Percentiles rank a stretch among this genome's conserved stretches.
phyloP scores from a whole-genome alignment of 2,113 vertebrate species.

The Promerops cafer region DNA sequence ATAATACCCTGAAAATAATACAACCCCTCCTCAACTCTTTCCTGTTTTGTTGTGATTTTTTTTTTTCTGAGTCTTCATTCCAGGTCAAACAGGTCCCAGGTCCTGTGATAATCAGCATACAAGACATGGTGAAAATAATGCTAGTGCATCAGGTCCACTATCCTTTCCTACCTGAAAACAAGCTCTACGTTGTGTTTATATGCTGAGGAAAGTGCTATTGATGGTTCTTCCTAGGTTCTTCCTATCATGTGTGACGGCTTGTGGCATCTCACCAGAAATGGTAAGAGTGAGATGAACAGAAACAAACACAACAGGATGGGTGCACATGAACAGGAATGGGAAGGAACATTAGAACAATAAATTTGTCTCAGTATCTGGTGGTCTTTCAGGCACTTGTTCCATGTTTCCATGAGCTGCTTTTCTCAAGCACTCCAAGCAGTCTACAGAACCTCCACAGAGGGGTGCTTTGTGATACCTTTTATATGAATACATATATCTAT shows the following conservation, averaged over 20 bases:
- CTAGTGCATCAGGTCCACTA: neutral
- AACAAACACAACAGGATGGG: neutral
- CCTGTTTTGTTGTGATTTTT: neutral
- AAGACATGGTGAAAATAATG: neutral
- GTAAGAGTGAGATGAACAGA: neutral
- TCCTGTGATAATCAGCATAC: neutral
- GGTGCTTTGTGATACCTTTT: neutral
- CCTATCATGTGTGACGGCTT: neutral
- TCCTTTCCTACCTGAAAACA: neutral
- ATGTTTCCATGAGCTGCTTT: neutral
- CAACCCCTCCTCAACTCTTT: fast-evolving
- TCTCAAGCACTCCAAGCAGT: neutral
- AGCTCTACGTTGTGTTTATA: neutral
- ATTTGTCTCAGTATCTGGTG: neutral
- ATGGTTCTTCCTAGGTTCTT: neutral
- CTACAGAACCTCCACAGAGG: neutral
- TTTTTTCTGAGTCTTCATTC: neutral
- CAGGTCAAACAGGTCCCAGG: neutral
- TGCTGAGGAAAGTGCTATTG: neutral
- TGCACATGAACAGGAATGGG: neutral
- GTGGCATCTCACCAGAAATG: neutral
- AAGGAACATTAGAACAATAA: neutral
- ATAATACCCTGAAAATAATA: neutral
- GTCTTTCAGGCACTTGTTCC: neutral
- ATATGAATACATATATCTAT: neutral